A percentile compares a stretch with the other conserved stretches of the same genome.
These are phyloP conservation scores for Dryobates pubescens DNA, from an alignment of 2,797 vertebrate genomes.

Conservation along the genomic window DNA sequence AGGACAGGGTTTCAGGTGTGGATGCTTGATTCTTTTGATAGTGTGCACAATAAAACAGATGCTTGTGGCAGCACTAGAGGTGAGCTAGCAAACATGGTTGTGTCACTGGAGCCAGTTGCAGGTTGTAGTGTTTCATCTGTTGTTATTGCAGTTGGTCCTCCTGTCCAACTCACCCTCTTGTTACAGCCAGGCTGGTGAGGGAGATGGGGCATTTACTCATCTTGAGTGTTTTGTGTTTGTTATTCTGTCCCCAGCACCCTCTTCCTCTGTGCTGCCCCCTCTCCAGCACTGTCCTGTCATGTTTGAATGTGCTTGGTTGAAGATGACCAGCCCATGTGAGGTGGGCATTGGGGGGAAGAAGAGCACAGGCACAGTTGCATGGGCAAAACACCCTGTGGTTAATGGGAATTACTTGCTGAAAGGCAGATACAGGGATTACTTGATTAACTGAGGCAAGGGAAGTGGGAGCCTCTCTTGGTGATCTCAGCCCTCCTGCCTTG, in stretches of 20 bases:
- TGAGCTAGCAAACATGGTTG: background rate
- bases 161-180: background rate
- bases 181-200: background rate
- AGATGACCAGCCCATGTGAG: background rate
- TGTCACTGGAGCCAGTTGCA: background rate
- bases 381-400: background rate
- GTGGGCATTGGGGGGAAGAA: background rate
- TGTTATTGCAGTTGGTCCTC: background rate
- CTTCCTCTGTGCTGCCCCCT: fast-evolving
- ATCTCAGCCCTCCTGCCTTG: background rate
- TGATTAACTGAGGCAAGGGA: background rate
- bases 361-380: fast-evolving
- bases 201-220: background rate
- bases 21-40: background rate
- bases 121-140: background rate
- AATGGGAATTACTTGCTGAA: background rate
- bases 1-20: background rate
- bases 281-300: background rate
- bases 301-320: background rate
- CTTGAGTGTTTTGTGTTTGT: background rate
- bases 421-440: background rate
- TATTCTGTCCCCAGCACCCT: background rate
- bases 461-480: background rate
- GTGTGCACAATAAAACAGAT: background rate
- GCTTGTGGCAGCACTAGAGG: background rate